A percentile compares a stretch with the other conserved stretches of the same genome.
phyloP scores from a whole-genome alignment of 2,113 vertebrate genomes.

The Rhynchomys soricoides region DNA sequence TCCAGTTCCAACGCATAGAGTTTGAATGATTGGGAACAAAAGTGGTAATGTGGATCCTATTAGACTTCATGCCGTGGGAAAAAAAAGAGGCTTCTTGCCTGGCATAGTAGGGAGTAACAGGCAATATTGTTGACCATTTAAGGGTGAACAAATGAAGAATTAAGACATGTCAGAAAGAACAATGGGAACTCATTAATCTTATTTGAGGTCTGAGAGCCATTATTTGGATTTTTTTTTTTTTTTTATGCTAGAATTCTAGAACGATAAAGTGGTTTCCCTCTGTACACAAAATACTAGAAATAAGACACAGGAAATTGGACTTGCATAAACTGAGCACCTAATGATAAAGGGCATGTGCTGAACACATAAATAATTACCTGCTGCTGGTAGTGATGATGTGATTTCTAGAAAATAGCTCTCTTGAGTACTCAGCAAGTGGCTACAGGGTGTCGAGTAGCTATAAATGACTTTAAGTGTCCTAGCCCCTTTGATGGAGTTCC shows the following conservation, averaged over 20 bases:
- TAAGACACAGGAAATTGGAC: not conserved
- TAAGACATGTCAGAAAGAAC: conserved; percentile 6
- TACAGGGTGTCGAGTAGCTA: not conserved
- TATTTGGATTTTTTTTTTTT: not conserved
- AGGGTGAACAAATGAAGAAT: not conserved
- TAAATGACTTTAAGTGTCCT: not conserved
- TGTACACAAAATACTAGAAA: not conserved
- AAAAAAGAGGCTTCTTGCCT: not conserved
- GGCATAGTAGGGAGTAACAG: not conserved
- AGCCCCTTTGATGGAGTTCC: not conserved
- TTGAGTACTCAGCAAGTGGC: not conserved
- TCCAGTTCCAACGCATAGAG: not conserved
- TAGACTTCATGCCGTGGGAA: too few species aligned
- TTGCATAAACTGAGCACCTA: not conserved
- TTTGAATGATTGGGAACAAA: not conserved
- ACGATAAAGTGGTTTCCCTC: not conserved
- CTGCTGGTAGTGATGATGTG: not conserved
- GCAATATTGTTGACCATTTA: not conserved
- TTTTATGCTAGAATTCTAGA: not conserved
- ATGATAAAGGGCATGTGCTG: not conserved
- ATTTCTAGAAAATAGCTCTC: not conserved
- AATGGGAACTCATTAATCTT: not conserved
- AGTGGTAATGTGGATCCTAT: not conserved
- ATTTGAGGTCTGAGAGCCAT: not conserved
- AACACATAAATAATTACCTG: not conserved